phyloP scores from a whole-genome alignment of 1,140 invertebrate species.

The Neotoxoptera formosana region DNA sequence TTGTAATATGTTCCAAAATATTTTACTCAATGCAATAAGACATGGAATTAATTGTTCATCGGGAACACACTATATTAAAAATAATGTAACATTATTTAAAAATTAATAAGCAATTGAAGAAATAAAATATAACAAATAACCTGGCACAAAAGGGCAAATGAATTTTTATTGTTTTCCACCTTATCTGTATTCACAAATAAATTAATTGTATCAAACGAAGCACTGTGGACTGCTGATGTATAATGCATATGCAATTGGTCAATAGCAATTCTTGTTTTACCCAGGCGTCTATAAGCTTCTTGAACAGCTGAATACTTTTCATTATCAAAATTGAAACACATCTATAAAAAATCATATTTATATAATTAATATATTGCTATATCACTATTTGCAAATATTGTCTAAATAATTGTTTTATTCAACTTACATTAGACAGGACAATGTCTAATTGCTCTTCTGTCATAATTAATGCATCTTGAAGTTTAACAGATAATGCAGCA shows the following conservation, averaged over 20 bases:
- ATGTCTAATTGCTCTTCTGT: slow-evolving; percentile 91
- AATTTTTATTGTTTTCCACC: slow-evolving; percentile 74
- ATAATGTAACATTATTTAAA: background rate
- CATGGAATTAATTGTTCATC: slow-evolving; percentile 82
- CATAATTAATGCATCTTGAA: slow-evolving; percentile 90
- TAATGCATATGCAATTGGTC: slow-evolving; percentile 96
- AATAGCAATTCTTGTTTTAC: slow-evolving; percentile 89
- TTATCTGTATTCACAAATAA: slow-evolving; percentile 72
- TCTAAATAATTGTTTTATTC: background rate
- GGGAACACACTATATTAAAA: slow-evolving; percentile 70
- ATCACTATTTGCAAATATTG: background rate
- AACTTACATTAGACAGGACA: slow-evolving; percentile 77
- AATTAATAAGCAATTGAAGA: background rate
- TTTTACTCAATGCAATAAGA: slow-evolving; percentile 80
- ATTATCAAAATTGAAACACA: slow-evolving; percentile 77
- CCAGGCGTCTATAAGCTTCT: slow-evolving; percentile 83
- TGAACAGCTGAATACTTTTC: slow-evolving; percentile 80
- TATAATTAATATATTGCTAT: background rate
- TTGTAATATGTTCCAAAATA: slow-evolving; percentile 80
- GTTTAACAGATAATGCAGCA: slow-evolving; percentile 81
- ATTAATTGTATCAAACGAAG: slow-evolving; percentile 79
- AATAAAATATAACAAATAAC: slow-evolving; percentile 62
- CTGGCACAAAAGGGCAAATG: slow-evolving; percentile 81
- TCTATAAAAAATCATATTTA: slow-evolving; percentile 63
- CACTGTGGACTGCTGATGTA: slow-evolving; percentile 90